Evolutionary conservation across 1,140 invertebrate genomes (phyloP), one percentile per base, ranked within the genome.

Genomic region (Lordiphosa stackelbergi): DNA sequence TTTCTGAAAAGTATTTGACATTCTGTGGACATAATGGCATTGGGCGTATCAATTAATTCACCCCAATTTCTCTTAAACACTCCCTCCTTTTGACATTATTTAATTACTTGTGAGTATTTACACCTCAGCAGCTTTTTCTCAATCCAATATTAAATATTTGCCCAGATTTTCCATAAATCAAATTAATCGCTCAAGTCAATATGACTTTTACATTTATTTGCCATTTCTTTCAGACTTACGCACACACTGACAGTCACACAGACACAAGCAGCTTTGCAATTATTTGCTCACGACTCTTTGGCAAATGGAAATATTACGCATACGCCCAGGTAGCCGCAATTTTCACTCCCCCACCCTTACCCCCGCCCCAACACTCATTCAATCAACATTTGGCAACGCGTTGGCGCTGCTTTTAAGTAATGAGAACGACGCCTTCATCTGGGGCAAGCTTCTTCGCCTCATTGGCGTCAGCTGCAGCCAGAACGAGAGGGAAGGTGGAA

Each of bases 381-480:
- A 53, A 53, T 53, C 38, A 42, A 53, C 22, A 46, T 46, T 37
- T 37, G 36, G 35, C 49, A 52, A 49, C 28, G 36, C 49, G 49
- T 24, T 22, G 31, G 49, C 36, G 51, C 40, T n/a, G 36, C 36
- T 40, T 53, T 42, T 53, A 53, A 53, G 51, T 53, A 53, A 53
- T 53, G 51, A 53, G 51, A 7, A 53, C 40, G 28, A 16, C 46
- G 42, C 62, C 58, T 62, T 62, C 57, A 43, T 41, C 59, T 31
- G 28, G 28, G 28, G 28, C 28, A 31, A 6, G 7, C 28, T 31
- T 31, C 28, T 52, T 34, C 36, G 63, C 53, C 62, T 66, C 64
- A 66, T 66, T 66, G 64, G 64, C 64, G 45, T 48, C 41, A 41
- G 41, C 54, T 64, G 46, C 53, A 24, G 4, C 34, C n/a, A 19